Percentiles rank a stretch among this genome's conserved stretches.
Conservation (phyloP, 30 jellyfish, hydroid and myxozoan species). For the Rhopilema esculentum region DNA sequence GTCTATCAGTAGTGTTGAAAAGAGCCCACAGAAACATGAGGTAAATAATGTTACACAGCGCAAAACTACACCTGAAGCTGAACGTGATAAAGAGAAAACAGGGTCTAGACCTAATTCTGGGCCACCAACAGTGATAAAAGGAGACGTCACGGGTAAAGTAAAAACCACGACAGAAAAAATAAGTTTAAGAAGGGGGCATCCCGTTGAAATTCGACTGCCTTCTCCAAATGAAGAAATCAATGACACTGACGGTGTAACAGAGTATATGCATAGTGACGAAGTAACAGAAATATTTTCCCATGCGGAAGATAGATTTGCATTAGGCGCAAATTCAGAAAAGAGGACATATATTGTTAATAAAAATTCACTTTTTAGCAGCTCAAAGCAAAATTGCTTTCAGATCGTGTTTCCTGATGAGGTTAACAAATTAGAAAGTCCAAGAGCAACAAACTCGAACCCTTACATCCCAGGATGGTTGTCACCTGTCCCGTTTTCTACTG, state of each 20-base stretch:
- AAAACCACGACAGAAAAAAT: conserved; percentile 15
- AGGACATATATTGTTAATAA: conserved; percentile 31
- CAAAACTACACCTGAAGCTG: neutral
- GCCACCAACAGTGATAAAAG: neutral
- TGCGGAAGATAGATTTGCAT: neutral
- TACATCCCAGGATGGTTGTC: conserved; percentile 63
- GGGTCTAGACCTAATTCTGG: too few species aligned
- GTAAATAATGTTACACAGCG: neutral
- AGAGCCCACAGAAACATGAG: neutral
- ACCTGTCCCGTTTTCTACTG: conserved; percentile 50
- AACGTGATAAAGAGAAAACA: neutral
- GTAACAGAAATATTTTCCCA: neutral
- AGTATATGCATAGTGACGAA: too few species aligned
- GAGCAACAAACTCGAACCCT: conserved; percentile 2
- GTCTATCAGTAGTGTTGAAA: neutral
- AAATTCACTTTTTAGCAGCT: conserved; percentile 16
- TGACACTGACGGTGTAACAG: neutral
- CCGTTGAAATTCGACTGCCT: conserved; percentile 52
- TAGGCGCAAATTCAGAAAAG: neutral
- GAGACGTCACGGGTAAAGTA: neutral
- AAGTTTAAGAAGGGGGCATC: conserved; percentile 31
- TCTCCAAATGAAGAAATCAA: conserved; percentile 11
- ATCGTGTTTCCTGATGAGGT: conserved; percentile 66
- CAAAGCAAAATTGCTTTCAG: conserved; percentile 19
- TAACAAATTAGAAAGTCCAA: conserved; percentile 10